A percentile compares a stretch with the other conserved stretches of the same genome.
Conservation (phyloP, 2,888 invertebrate species). For the Abrostola triplasia region DNA sequence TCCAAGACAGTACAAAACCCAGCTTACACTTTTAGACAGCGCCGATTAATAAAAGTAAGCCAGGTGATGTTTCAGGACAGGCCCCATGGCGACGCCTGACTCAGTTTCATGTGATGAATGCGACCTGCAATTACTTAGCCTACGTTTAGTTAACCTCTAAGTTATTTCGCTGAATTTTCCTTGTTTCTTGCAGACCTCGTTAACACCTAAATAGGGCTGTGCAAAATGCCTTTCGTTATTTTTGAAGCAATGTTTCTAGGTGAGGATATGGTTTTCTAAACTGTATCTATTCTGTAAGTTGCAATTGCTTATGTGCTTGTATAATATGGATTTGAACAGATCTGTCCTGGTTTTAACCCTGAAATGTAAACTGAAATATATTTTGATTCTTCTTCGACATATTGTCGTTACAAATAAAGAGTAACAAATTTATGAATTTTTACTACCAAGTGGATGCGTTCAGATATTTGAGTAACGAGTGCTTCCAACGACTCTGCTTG, state of each 20-base stretch:
- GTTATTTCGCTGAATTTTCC: conserved; percentile 35
- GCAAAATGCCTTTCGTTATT: conserved; percentile 11
- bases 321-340: too few species aligned
- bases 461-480: too few species aligned
- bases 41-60: conserved; percentile 15
- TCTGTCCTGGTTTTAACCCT: too few species aligned
- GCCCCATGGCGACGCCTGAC: conserved; percentile 12
- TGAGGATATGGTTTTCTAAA: neutral
- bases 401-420: too few species aligned
- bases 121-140: conserved; percentile 36
- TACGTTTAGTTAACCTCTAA: conserved; percentile 35
- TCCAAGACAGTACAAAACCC: neutral
- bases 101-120: conserved; percentile 31
- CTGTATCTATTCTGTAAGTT: too few species aligned
- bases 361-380: neutral
- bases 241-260: neutral
- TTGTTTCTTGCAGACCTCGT: conserved; percentile 25
- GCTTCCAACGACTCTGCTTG: too few species aligned
- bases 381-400: neutral
- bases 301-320: neutral
- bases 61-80: neutral
- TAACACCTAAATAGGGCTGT: conserved; percentile 38
- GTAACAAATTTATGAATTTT: too few species aligned
- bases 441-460: too few species aligned
- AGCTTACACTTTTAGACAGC: conserved; percentile 2